Evolutionary conservation across 2,888 invertebrate species (phyloP).

Genomic region (Netelia virgata): DNA sequence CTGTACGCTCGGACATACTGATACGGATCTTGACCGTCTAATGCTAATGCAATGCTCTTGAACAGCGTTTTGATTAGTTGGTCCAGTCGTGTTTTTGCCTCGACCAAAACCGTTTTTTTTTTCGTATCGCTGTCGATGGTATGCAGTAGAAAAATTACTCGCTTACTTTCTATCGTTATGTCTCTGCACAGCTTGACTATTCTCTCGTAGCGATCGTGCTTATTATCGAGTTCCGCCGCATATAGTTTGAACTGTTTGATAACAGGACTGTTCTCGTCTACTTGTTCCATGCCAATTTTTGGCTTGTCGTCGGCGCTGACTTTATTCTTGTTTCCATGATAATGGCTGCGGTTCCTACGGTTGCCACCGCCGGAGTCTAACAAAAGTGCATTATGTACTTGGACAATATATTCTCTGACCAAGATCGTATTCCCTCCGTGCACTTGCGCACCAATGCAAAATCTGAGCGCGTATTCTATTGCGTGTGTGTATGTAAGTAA

Average conservation of each 20-base stretch:
- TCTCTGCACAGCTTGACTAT: constrained; percentile 93
- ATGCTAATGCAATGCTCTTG: constrained; percentile 90
- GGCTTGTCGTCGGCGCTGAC: constrained; percentile 84
- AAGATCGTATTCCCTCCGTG: background rate
- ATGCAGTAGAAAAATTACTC: constrained; percentile 94
- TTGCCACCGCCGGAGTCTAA: constrained; percentile 67
- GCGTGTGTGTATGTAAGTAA: too few relatives aligned
- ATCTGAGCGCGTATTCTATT: too few relatives aligned
- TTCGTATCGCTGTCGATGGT: constrained; percentile 88
- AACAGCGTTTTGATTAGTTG: constrained; percentile 88
- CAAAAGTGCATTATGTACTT: constrained; percentile 8
- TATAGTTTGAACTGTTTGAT: constrained; percentile 89
- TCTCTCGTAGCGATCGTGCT: constrained; percentile 94
- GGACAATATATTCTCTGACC: background rate
- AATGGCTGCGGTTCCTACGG: constrained; percentile 69
- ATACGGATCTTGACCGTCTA: constrained; percentile 90
- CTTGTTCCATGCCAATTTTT: constrained; percentile 84
- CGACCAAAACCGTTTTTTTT: constrained; percentile 86
- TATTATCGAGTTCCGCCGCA: constrained; percentile 89
- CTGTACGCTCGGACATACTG: constrained; percentile 90
- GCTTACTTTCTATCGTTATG: constrained; percentile 95
- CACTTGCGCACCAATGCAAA: too few relatives aligned
- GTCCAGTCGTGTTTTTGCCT: constrained; percentile 89
- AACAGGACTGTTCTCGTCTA: constrained; percentile 86
- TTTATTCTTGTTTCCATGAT: constrained; percentile 73